A percentile compares a stretch with the other conserved stretches of the same genome.
Evolutionary conservation across 2,888 invertebrate species (phyloP).

Genomic region (Alviniconcha strummeri): DNA sequence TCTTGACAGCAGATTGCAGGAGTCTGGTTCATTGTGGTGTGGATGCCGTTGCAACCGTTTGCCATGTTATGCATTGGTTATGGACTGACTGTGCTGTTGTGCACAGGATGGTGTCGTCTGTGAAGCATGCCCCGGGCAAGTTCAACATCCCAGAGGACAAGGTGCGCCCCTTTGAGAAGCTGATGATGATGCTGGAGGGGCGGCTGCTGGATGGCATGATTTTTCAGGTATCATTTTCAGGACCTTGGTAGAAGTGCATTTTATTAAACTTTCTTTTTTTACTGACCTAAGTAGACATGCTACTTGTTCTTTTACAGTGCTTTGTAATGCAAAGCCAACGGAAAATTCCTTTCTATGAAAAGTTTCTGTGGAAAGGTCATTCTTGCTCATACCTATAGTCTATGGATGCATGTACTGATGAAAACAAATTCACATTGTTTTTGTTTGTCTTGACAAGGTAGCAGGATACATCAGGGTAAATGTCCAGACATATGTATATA

Average conservation of each 20-base stretch:
- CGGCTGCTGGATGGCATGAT: constrained; percentile 82
- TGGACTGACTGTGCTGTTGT: background rate
- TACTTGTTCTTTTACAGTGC: background rate
- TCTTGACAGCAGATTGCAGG: too few species aligned
- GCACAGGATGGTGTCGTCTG: constrained; percentile 79
- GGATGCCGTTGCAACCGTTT: too few species aligned
- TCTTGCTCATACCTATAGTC: too few species aligned
- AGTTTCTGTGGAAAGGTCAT: too few species aligned
- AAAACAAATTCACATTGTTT: too few species aligned
- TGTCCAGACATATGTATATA: background rate
- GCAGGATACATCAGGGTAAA: too few species aligned
- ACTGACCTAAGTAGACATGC: too few species aligned
- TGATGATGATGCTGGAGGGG: constrained; percentile 82
- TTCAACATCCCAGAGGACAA: constrained; percentile 79
- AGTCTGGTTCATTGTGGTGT: too few species aligned
- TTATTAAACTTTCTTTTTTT: background rate
- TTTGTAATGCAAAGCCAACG: background rate
- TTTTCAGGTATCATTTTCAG: constrained; percentile 77
- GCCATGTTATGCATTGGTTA: too few species aligned
- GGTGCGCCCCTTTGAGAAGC: constrained; percentile 81
- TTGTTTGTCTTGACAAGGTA: too few species aligned
- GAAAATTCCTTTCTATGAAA: too few species aligned
- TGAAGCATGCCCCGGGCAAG: constrained; percentile 80
- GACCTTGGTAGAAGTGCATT: background rate
- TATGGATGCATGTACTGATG: too few species aligned